phyloP scores from a whole-genome alignment of 2,888 invertebrate species.

The Cataglyphis rosenhaueri region DNA sequence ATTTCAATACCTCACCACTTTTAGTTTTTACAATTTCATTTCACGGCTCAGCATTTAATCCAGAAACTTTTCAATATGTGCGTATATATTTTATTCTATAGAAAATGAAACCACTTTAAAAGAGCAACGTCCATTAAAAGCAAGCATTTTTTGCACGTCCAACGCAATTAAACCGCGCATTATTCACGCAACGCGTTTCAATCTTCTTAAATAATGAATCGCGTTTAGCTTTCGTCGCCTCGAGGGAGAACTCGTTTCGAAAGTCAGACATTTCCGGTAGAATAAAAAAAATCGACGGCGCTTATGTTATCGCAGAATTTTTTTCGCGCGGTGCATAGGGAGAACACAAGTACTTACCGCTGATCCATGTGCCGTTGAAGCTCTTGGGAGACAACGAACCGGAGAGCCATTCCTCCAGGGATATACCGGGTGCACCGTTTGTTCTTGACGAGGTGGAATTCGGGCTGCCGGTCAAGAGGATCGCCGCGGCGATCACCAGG shows the following conservation, averaged over 20 bases:
- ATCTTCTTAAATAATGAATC: background rate
- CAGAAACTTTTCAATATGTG: background rate
- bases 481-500: conserved; percentile 87
- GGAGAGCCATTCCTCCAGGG: conserved; percentile 90
- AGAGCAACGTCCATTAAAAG: conserved; percentile 4
- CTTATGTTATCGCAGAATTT: background rate
- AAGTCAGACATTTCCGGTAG: background rate
- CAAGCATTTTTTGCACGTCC: background rate
- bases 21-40: background rate
- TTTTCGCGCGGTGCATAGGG: background rate
- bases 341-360: conserved; percentile 87
- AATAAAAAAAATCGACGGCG: background rate
- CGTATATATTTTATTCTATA: background rate
- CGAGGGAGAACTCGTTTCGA: background rate
- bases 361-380: conserved; percentile 94
- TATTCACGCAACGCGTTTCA: background rate
- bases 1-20: background rate
- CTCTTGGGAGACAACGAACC: conserved; percentile 89
- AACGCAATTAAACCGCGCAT: conserved; percentile 2
- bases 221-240: background rate
- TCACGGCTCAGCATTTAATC: background rate
- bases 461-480: conserved; percentile 86
- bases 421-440: conserved; percentile 84
- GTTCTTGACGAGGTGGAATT: conserved; percentile 73
- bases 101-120: background rate